Conservation (phyloP, 2,888 invertebrate genomes). For the Elysia crispata region DNA sequence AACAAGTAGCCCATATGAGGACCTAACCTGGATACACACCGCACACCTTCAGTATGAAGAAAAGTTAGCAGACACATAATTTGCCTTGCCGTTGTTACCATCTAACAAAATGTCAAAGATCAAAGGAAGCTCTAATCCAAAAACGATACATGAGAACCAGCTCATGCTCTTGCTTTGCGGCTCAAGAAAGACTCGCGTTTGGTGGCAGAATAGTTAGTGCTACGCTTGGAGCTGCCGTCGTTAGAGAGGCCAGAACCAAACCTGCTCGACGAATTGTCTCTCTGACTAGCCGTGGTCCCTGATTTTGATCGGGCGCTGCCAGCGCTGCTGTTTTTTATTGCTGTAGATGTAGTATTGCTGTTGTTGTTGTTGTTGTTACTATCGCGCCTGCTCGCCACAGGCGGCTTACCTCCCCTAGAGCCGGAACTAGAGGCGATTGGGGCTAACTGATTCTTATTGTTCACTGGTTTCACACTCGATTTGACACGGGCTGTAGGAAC, state of each 20-base stretch:
- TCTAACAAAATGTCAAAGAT: no score
- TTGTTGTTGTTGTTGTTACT: not conserved
- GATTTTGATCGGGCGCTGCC: not conserved
- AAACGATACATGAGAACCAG: no score
- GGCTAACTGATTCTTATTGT: not conserved
- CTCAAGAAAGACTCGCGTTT: not conserved
- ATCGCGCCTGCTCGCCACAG: not conserved
- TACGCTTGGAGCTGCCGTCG: not conserved
- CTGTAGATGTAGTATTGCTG: not conserved
- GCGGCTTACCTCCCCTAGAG: not conserved
- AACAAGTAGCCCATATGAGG: no score
- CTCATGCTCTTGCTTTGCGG: not conserved
- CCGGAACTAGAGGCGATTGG: not conserved
- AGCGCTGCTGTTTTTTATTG: no score
- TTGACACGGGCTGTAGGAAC: no score
- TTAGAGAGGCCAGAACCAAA: not conserved
- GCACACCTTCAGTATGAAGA: no score
- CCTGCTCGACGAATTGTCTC: not conserved
- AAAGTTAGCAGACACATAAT: no score
- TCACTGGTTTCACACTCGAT: not conserved
- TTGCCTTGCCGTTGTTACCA: no score
- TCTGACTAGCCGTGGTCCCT: not conserved
- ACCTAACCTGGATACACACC: no score
- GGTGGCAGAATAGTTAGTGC: not conserved
- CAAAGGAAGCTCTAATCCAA: no score